Evolutionary conservation across 2,888 invertebrate species (phyloP).

Genomic region (Myopa testacea): DNA sequence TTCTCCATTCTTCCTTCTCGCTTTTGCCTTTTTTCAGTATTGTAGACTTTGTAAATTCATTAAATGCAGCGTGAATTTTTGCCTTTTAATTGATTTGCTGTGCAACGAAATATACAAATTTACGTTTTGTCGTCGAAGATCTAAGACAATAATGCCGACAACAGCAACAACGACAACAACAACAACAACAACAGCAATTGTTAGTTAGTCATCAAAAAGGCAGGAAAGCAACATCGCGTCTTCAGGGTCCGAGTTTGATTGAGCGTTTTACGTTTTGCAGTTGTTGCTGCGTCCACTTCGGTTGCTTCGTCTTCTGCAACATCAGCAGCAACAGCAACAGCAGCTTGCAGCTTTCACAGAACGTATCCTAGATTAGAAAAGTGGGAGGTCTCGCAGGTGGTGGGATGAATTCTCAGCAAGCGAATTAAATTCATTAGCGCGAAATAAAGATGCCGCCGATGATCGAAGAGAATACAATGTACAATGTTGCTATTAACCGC

Average conservation of each 20-base stretch:
- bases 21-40: background rate
- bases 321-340: too few relatives aligned
- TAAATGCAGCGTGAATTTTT: conserved; percentile 21
- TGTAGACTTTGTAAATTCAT: background rate
- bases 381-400: too few relatives aligned
- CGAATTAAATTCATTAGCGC: too few relatives aligned
- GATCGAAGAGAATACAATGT: too few relatives aligned
- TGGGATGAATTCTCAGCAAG: too few relatives aligned
- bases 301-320: background rate
- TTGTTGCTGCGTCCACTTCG: background rate
- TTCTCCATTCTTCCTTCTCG: background rate
- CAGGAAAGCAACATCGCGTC: background rate
- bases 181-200: background rate
- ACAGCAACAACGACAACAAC: background rate
- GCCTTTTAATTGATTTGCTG: conserved; percentile 15
- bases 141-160: conserved; percentile 5
- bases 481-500: too few relatives aligned
- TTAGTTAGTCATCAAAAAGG: background rate
- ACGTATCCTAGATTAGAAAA: too few relatives aligned
- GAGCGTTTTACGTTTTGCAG: background rate
- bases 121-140: conserved; percentile 17
- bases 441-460: too few relatives aligned
- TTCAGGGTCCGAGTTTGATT: background rate
- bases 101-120: background rate
- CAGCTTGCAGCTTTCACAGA: too few relatives aligned